These are phyloP conservation scores for Branchinecta lynchi DNA, from an alignment of 1,140 invertebrate genomes.

Conservation along the genomic window DNA sequence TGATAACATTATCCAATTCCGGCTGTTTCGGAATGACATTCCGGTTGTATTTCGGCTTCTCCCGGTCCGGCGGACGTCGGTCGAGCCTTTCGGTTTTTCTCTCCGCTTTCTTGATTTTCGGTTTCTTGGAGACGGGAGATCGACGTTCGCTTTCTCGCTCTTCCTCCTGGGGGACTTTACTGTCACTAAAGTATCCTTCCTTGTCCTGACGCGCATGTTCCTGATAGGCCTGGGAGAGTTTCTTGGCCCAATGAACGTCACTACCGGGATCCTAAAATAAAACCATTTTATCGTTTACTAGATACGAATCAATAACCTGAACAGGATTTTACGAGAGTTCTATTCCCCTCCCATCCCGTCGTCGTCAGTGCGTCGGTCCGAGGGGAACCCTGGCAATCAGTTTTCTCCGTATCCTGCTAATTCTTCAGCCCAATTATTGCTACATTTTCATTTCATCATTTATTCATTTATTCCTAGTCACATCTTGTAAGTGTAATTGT, in stretches of 20 bases:
- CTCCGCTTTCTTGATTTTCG: not conserved
- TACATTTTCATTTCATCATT: too few relatives aligned
- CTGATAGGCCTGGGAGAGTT: not conserved
- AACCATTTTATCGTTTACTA: not conserved
- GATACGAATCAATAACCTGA: too few relatives aligned
- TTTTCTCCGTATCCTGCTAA: too few relatives aligned
- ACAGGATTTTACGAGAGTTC: too few relatives aligned
- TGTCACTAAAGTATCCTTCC: not conserved
- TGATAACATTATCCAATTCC: not conserved
- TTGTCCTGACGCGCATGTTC: conserved; percentile 1
- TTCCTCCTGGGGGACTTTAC: not conserved
- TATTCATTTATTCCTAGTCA: too few relatives aligned
- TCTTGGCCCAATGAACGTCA: not conserved
- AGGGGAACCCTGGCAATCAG: too few relatives aligned
- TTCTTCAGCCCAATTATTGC: too few relatives aligned
- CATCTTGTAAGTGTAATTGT: too few relatives aligned
- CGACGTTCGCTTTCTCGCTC: not conserved
- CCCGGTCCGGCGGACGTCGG: not conserved
- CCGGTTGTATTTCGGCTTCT: not conserved
- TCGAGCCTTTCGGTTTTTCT: not conserved
- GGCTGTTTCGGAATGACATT: conserved; percentile 8
- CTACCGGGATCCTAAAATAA: not conserved
- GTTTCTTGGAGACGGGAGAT: not conserved
- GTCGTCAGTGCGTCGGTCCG: too few relatives aligned
- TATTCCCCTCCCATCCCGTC: too few relatives aligned